A percentile compares a stretch with the other conserved stretches of the same genome.
These are phyloP conservation scores for Drosophila suzukii DNA, from an alignment of 1,140 invertebrate species.

Conservation along the genomic window DNA sequence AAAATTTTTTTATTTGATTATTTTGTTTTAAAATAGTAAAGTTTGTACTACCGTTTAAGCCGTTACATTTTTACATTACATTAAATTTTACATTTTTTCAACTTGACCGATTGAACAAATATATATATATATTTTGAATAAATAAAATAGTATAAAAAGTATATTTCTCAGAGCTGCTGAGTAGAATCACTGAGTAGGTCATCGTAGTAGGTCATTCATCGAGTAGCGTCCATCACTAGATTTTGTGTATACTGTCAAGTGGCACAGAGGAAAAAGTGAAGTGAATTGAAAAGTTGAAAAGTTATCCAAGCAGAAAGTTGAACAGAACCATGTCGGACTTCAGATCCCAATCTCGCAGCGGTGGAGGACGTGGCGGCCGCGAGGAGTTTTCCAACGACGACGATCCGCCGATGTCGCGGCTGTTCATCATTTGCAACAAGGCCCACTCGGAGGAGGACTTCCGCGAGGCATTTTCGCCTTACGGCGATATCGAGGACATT, in stretches of 20 bases:
- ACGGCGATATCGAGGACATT: conserved; percentile 94
- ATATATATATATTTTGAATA: too few relatives aligned
- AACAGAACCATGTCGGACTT: conserved; percentile 74
- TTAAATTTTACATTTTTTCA: too few relatives aligned
- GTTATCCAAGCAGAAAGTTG: conserved; percentile 6
- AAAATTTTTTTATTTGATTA: too few relatives aligned
- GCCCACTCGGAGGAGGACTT: conserved; percentile 92
- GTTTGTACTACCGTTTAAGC: too few relatives aligned
- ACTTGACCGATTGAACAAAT: too few relatives aligned
- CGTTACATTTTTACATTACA: too few relatives aligned
- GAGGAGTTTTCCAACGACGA: conserved; percentile 85
- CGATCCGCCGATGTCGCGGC: conserved; percentile 92
- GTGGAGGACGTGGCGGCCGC: conserved; percentile 63
- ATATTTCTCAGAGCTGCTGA: too few relatives aligned
- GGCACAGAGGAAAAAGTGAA: conserved; percentile 10
- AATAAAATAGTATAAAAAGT: too few relatives aligned
- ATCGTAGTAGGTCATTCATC: too few relatives aligned
- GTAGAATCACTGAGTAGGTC: too few relatives aligned
- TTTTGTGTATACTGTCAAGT: conserved; percentile 45
- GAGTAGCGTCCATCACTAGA: too few relatives aligned
- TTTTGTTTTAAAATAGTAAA: too few relatives aligned
- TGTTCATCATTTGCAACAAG: conserved; percentile 95
- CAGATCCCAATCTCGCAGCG: conserved; percentile 75
- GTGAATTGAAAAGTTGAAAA: conserved; percentile 2
- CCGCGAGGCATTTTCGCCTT: conserved; percentile 90